Evolutionary conservation across 2,888 invertebrate species (phyloP).

Genomic region (Acanthosepion lycidas): DNA sequence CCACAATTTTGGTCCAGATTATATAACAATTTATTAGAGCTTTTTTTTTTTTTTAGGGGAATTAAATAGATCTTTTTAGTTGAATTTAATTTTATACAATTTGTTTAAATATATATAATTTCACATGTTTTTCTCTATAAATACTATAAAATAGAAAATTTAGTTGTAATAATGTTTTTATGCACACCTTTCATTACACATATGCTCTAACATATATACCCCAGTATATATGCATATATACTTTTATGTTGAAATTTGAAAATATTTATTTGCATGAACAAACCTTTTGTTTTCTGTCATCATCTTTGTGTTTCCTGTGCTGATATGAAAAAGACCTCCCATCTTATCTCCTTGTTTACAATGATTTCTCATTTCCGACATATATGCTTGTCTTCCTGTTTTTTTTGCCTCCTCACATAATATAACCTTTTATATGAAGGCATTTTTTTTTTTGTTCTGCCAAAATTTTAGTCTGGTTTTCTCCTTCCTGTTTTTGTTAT

Average conservation of each 20-base stretch:
- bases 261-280: not conserved
- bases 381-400: not conserved
- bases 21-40: too few relatives aligned
- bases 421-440: not conserved
- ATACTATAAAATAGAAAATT: too few relatives aligned
- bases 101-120: too few relatives aligned
- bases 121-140: too few relatives aligned
- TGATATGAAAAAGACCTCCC: not conserved
- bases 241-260: not conserved
- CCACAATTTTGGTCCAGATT: too few relatives aligned
- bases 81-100: too few relatives aligned
- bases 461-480: not conserved
- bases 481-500: not conserved
- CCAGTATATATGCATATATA: not conserved
- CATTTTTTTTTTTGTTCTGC: not conserved
- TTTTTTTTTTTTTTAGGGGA: too few relatives aligned
- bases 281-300: not conserved
- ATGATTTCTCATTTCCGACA: not conserved
- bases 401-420: not conserved
- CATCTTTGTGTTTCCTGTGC: not conserved
- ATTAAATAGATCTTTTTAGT: too few relatives aligned
- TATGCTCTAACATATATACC: not conserved
- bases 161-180: too few relatives aligned
- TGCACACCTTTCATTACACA: not conserved
- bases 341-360: not conserved